These are phyloP conservation scores for Florisuga fusca DNA, from an alignment of 2,797 vertebrate species.

Conservation along the genomic window DNA sequence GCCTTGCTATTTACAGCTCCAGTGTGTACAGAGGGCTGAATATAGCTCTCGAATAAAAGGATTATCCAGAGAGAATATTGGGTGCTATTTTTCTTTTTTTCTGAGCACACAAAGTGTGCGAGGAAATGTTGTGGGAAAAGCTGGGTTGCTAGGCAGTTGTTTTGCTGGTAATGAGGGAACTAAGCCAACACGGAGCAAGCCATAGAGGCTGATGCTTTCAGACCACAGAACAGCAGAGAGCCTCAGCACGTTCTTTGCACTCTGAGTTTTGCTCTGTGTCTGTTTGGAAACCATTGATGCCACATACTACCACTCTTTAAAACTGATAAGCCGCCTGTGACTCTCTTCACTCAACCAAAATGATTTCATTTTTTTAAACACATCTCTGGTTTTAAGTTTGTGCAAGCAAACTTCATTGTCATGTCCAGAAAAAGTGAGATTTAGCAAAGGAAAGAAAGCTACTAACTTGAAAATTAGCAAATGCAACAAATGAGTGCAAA, in stretches of 20 bases:
- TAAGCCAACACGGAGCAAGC: constrained; percentile 38
- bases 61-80: background rate
- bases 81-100: constrained; percentile 19
- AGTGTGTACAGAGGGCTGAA: background rate
- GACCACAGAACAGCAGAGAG: background rate
- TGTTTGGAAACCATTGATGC: background rate
- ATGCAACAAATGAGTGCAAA: background rate
- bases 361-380: background rate
- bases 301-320: rapidly evolving
- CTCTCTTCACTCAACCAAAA: background rate
- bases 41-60: background rate
- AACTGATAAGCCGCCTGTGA: background rate
- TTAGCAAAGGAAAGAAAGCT: background rate
- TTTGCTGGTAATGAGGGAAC: constrained; percentile 67
- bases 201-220: constrained; percentile 29
- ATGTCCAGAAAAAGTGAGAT: background rate
- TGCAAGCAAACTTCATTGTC: background rate
- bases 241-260: background rate
- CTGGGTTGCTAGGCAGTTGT: constrained; percentile 74
- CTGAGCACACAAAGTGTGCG: background rate
- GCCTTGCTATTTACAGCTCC: background rate
- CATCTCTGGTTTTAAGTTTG: background rate
- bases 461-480: background rate
- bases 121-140: constrained; percentile 74
- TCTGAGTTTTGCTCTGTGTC: background rate